These are phyloP conservation scores for Naja naja DNA, from an alignment of 2,113 vertebrate species.

Conservation along the genomic window DNA sequence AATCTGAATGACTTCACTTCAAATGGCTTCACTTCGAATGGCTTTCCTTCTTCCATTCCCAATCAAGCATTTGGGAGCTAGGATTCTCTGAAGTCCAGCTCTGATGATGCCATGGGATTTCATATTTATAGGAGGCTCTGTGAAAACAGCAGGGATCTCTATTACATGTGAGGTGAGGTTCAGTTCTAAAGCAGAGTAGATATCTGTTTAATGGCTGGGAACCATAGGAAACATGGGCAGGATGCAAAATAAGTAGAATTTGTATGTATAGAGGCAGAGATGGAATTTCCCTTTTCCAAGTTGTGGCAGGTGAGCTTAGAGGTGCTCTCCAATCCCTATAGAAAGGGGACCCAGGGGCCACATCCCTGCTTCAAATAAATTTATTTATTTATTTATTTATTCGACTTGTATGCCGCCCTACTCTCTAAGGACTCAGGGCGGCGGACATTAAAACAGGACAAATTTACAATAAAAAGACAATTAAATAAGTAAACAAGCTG, in stretches of 20 bases:
- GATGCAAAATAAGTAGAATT: not conserved
- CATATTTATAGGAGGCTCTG: not conserved
- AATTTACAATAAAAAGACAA: no score
- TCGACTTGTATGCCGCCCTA: no score
- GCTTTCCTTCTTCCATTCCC: not conserved
- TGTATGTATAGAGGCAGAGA: not conserved
- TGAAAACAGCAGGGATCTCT: not conserved
- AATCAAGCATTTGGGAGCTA: not conserved
- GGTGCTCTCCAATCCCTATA: not conserved
- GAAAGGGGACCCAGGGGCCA: not conserved
- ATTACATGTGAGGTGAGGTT: not conserved
- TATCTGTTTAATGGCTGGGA: not conserved
- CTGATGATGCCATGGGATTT: not conserved
- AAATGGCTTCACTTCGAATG: no score
- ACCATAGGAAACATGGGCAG: not conserved
- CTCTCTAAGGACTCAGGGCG: no score
- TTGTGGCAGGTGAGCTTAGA: not conserved
- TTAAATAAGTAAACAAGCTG: no score
- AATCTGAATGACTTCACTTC: not conserved
- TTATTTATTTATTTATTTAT: no score
- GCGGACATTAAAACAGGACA: no score
- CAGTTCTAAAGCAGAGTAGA: not conserved
- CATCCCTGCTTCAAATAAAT: not conserved
- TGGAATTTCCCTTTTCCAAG: not conserved
- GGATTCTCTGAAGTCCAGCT: not conserved